These are phyloP conservation scores for Sicus ferrugineus DNA, from an alignment of 2,888 invertebrate genomes.

Conservation along the genomic window DNA sequence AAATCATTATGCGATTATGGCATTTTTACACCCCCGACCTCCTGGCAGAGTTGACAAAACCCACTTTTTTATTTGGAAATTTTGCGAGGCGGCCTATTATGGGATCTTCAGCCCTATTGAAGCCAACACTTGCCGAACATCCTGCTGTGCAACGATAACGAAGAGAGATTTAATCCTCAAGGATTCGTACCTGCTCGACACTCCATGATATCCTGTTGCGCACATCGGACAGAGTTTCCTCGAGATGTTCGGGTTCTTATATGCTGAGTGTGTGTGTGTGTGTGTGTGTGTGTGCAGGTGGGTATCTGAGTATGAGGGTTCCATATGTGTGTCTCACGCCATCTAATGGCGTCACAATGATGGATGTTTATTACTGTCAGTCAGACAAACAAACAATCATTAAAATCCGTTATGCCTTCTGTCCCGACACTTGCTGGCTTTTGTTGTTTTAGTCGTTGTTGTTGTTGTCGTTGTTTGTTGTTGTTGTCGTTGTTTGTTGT, in stretches of 20 bases:
- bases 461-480: too few species aligned
- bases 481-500: not conserved
- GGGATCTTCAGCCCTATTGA: not conserved
- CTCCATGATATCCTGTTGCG: conserved; percentile 43
- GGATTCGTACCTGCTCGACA: not conserved
- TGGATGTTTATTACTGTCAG: conserved; percentile 42
- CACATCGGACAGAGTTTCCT: conserved; percentile 13
- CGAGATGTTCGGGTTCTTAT: conserved; percentile 23
- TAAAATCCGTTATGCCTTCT: conserved; percentile 30
- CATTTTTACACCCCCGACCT: conserved; percentile 22
- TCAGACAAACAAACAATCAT: not conserved
- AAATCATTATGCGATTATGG: conserved; percentile 1
- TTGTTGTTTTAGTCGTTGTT: not conserved
- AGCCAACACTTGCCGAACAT: conserved; percentile 6
- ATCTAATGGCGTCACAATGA: conserved; percentile 45
- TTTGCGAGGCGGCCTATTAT: conserved; percentile 1
- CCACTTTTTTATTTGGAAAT: not conserved
- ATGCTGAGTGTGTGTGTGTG: conserved; percentile 1
- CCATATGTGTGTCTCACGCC: not conserved
- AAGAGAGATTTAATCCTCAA: not conserved
- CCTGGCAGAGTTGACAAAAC: too few species aligned
- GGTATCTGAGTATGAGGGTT: not conserved
- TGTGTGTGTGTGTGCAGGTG: not conserved
- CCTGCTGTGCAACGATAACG: conserved; percentile 25
- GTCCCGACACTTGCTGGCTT: conserved; percentile 6